Evolutionary conservation across 2,797 vertebrate genomes (phyloP).

Genomic region (Rhinatrema bivittatum): DNA sequence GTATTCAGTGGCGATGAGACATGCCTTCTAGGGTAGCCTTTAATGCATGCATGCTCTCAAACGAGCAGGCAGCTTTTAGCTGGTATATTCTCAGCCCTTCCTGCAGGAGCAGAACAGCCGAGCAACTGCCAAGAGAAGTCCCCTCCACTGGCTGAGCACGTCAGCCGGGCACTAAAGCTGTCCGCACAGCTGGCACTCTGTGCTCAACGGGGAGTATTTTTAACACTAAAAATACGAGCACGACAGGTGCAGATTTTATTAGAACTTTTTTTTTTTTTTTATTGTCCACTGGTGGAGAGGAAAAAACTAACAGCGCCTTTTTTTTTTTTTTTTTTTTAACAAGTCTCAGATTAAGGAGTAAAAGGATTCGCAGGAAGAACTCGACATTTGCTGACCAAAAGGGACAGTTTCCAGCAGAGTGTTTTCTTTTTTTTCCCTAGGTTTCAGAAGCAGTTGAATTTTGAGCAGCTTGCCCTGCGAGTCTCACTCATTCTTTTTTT

Average conservation of each 20-base stretch:
- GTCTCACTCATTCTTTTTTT: constrained; percentile 33
- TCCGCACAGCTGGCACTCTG: constrained; percentile 25
- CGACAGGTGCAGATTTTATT: constrained; percentile 48
- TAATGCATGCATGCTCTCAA: not conserved
- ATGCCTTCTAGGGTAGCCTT: constrained; percentile 1
- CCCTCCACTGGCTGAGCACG: constrained; percentile 6
- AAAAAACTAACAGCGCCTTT: constrained; percentile 1
- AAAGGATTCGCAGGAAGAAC: constrained; percentile 1
- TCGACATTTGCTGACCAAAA: constrained; percentile 5
- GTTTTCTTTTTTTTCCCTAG: constrained; percentile 10
- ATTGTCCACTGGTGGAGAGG: constrained; percentile 3
- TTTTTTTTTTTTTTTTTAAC: constrained; percentile 12
- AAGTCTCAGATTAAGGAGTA: constrained; percentile 13
- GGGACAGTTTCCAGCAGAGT: constrained; percentile 1
- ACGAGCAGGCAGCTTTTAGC: not conserved
- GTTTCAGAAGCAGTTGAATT: constrained; percentile 32
- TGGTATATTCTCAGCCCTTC: constrained; percentile 5
- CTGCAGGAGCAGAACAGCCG: constrained; percentile 4
- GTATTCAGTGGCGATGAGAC: not conserved
- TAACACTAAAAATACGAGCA: constrained; percentile 26
- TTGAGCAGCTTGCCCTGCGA: constrained; percentile 35
- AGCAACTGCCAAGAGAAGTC: constrained; percentile 13
- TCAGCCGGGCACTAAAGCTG: constrained; percentile 14
- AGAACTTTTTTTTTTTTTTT: constrained; percentile 17
- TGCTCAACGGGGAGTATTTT: constrained; percentile 33